These are phyloP conservation scores for Pollenia amentaria DNA, from an alignment of 2,888 invertebrate genomes.

Conservation along the genomic window DNA sequence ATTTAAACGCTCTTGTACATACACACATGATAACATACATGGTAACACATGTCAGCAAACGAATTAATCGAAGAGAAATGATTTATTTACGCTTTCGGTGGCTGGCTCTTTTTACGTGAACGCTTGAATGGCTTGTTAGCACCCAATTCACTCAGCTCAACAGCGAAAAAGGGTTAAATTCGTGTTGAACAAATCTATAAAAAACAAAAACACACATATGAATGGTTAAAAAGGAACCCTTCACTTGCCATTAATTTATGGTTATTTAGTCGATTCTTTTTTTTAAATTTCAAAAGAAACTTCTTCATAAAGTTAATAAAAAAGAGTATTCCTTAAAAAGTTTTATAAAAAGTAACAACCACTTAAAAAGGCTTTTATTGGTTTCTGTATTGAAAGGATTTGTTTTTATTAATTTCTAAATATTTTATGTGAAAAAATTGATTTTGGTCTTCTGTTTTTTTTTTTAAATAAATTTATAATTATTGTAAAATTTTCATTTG, in stretches of 20 bases:
- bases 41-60: constrained; percentile 84
- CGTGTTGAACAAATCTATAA: background rate
- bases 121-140: constrained; percentile 78
- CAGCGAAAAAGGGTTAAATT: constrained; percentile 66
- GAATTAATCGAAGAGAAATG: constrained; percentile 85
- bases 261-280: constrained; percentile 62
- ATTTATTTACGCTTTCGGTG: constrained; percentile 82
- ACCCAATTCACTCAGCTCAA: constrained; percentile 60
- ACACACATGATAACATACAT: constrained; percentile 14
- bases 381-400: constrained; percentile 58
- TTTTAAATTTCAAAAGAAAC: constrained; percentile 40
- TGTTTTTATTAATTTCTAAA: constrained; percentile 63
- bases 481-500: constrained; percentile 50
- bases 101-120: constrained; percentile 73
- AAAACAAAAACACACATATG: constrained; percentile 53
- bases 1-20: constrained; percentile 19
- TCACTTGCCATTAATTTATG: constrained; percentile 70
- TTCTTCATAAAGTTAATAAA: constrained; percentile 48
- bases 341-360: constrained; percentile 42
- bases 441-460: constrained; percentile 24
- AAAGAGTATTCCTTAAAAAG: constrained; percentile 4
- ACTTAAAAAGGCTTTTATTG: constrained; percentile 71
- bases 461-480: constrained; percentile 61
- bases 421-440: constrained; percentile 57
- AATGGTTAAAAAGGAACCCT: constrained; percentile 59